Conservation (phyloP, 2,888 invertebrate species). For the Melangyna quadrimaculata region DNA sequence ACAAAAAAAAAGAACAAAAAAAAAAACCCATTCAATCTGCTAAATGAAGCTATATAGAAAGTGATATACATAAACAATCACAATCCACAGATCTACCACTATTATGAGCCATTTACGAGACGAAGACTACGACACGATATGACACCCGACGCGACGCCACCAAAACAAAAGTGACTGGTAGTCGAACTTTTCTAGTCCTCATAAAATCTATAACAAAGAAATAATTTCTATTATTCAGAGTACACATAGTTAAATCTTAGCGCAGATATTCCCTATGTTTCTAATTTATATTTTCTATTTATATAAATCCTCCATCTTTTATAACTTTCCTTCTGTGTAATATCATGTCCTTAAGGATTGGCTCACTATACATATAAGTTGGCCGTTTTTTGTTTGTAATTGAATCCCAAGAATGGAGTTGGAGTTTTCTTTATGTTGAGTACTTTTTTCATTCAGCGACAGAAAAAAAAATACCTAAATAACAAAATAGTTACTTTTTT, state of each 20-base stretch:
- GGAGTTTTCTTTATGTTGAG: neutral
- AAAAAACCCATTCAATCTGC: slow-evolving; percentile 1
- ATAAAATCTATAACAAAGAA: slow-evolving; percentile 29
- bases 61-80: neutral
- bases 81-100: neutral
- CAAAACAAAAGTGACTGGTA: neutral
- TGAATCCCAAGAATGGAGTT: slow-evolving; percentile 27
- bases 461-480: neutral
- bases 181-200: slow-evolving; percentile 19
- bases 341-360: neutral
- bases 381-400: slow-evolving; percentile 28
- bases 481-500: neutral
- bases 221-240: slow-evolving; percentile 36
- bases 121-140: neutral
- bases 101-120: neutral
- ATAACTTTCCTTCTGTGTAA: neutral
- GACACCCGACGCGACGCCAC: no score
- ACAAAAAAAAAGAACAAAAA: no score
- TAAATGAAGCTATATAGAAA: neutral
- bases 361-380: slow-evolving; percentile 17
- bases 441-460: neutral
- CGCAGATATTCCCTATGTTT: neutral
- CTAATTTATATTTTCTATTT: neutral
- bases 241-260: slow-evolving; percentile 29
- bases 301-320: neutral